Conservation (phyloP, 37 sponge, comb jelly and placozoan species). For the Amphimedon queenslandica region DNA sequence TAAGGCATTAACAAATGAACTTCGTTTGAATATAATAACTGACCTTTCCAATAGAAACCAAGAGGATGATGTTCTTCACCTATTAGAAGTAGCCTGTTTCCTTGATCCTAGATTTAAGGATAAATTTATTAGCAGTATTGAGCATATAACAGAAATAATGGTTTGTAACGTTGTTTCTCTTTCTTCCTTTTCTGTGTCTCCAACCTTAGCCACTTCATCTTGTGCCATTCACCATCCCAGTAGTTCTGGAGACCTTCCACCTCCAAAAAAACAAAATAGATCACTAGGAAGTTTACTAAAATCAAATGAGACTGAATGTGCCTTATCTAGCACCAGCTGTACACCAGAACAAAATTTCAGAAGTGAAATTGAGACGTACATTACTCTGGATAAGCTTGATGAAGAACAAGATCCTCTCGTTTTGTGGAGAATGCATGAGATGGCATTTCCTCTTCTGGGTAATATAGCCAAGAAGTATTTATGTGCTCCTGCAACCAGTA, state of each 20-base stretch:
- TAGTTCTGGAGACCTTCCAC: neutral
- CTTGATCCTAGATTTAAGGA: constrained; percentile 28
- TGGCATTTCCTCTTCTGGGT: neutral
- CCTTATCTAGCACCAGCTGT: neutral
- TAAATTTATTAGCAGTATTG: constrained; percentile 2
- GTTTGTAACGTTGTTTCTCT: neutral
- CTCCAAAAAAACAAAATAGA: neutral
- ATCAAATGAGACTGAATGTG: neutral
- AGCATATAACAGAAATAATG: neutral
- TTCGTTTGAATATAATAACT: neutral
- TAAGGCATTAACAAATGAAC: constrained; percentile 9
- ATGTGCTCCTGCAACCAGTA: constrained; percentile 23
- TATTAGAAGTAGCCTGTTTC: constrained; percentile 19
- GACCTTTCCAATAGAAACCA: neutral
- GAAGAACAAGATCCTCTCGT: constrained; percentile 11
- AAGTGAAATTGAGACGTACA: constrained; percentile 8
- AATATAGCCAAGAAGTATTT: constrained; percentile 21
- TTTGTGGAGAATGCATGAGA: constrained; percentile 27
- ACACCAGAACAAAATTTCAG: neutral
- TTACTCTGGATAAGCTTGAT: neutral
- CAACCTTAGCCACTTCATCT: neutral
- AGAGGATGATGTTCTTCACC: constrained; percentile 2
- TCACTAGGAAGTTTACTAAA: neutral
- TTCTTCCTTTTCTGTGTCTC: no score
- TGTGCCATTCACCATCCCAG: neutral